Evolutionary conservation across 1,140 invertebrate species (phyloP).

Genomic region (Saccostrea glomerata): DNA sequence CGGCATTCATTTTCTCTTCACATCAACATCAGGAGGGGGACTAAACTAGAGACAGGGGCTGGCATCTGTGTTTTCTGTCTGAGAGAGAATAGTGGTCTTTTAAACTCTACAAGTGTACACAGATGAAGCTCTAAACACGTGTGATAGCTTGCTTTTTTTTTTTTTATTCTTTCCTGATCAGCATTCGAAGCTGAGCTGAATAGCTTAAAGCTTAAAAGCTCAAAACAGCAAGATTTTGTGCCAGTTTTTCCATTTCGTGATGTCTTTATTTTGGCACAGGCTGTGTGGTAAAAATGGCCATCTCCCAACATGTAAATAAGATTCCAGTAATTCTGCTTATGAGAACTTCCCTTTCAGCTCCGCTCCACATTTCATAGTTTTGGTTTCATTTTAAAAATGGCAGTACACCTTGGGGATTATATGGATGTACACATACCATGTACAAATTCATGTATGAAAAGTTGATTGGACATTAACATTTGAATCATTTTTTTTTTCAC

Average conservation of each 20-base stretch:
- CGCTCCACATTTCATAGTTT: not conserved
- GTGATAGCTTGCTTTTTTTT: conserved; percentile 30
- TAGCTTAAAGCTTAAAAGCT: conserved; percentile 15
- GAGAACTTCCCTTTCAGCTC: not conserved
- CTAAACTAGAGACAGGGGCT: not conserved
- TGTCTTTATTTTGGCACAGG: not conserved
- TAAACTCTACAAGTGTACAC: not conserved
- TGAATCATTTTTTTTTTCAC: too few species aligned
- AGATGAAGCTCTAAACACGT: not conserved
- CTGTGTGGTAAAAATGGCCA: not conserved
- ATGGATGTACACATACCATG: not conserved
- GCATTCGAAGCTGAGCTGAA: not conserved
- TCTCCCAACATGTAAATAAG: not conserved
- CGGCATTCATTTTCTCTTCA: conserved; percentile 85
- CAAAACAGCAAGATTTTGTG: conserved; percentile 3
- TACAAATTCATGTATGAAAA: not conserved
- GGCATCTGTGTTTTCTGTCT: not conserved
- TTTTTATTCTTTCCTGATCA: not conserved
- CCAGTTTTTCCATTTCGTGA: not conserved
- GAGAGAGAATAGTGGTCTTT: not conserved
- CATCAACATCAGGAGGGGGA: conserved; percentile 41
- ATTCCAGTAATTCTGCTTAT: not conserved
- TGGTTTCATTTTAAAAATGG: not conserved
- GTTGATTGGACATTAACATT: too few species aligned
- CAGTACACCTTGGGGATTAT: not conserved